Base-by-base conservation (phyloP, 2,113 vertebrate species). In the Colinus virginianus region DNA sequence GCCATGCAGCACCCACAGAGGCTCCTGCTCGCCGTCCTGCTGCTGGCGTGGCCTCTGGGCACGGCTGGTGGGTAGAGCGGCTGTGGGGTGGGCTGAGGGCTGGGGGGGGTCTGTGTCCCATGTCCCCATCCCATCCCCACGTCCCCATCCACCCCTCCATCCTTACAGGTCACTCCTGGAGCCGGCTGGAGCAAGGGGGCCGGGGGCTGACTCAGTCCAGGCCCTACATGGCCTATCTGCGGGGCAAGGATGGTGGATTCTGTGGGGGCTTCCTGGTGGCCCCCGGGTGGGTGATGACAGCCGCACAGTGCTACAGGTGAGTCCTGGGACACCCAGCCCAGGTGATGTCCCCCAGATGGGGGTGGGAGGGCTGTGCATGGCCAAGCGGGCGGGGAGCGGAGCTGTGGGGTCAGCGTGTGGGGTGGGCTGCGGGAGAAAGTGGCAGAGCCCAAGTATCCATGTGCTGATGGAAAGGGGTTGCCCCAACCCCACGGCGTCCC, bases 211-310 rank as follows among this genome's bases (percentile, higher is more conserved):
- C 9, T 7, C 32, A 4, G 8, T 15, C 53, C 42, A 25, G 34
- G 0, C 93, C 96, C 51, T 96, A 92, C 15, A 0, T 96, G 93
- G 96, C 91, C 17, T 77, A 85, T 8, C 75, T 97, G 79, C 88
- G 71, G 26, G 91, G 91, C 2, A n/a, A 43, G 81, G 64, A 82
- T 63, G 16, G n/a, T 7, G 19, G 42, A 0, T 87, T 30, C 90
- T 97, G 97, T 0, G 91, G 88, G 1, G 97, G 97, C 2, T 95
- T 97, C 78, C 78, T 97, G 0, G 93, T 97, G 85, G 84, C 81
- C 30, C 92, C 91, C 0, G 25, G 32, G 46, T 97, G 97, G 97
- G 96, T 97, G 80, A 74, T 97, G 93, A 95, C 97, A 1, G 96
- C 96, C 0, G 97, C 97, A 36, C 96, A 96, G 84, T 97, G 97